Percentiles rank a stretch among this genome's conserved stretches.
Evolutionary conservation across 2,113 vertebrate genomes (phyloP).

Genomic region (Oceanodroma tethys): DNA sequence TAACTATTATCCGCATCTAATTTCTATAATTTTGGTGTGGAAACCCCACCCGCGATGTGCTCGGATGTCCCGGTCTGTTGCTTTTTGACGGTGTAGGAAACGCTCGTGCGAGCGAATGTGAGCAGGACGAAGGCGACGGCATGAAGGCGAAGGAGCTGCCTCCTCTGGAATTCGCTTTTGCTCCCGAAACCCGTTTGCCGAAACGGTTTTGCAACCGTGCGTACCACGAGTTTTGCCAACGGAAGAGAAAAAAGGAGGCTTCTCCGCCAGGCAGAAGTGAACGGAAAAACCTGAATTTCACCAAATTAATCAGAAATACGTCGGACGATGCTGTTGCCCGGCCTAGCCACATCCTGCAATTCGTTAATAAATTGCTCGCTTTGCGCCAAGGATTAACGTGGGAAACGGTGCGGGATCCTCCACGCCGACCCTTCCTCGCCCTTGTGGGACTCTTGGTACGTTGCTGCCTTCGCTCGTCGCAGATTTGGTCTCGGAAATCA

Average conservation of each 20-base stretch:
- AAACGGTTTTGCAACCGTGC: not conserved
- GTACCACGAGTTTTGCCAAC: rapidly evolving
- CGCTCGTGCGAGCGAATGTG: rapidly evolving
- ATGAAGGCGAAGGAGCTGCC: not conserved
- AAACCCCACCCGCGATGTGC: rapidly evolving
- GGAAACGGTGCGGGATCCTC: not conserved
- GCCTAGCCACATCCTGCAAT: rapidly evolving
- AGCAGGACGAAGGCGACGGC: not conserved
- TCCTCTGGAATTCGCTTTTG: not conserved
- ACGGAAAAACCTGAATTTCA: not conserved
- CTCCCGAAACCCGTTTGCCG: not conserved
- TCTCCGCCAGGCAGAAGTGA: rapidly evolving
- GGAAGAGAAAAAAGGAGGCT: not conserved
- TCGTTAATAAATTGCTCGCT: not conserved
- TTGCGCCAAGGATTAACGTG: rapidly evolving
- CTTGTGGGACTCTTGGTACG: not conserved
- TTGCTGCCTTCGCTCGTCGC: rapidly evolving
- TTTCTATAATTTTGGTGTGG: not conserved
- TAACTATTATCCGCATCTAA: rapidly evolving
- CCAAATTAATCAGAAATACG: rapidly evolving
- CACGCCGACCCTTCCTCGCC: not conserved
- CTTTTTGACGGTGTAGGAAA: not conserved
- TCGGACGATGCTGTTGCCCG: rapidly evolving
- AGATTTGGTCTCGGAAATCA: not conserved
- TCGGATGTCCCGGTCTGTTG: rapidly evolving